Conservation (phyloP, 1,140 invertebrate species). For the Alviniconcha marisindica region DNA sequence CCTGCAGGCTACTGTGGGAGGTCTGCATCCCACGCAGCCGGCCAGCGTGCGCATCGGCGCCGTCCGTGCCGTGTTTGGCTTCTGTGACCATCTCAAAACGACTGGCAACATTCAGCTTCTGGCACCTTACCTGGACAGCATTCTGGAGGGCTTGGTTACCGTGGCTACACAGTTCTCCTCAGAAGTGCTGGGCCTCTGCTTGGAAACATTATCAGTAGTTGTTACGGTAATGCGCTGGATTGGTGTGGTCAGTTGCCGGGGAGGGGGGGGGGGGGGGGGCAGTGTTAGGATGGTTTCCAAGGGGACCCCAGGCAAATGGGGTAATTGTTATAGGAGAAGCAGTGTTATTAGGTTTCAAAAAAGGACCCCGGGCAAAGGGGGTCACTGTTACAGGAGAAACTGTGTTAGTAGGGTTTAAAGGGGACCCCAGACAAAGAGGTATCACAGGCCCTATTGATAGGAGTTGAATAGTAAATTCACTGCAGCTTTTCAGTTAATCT, state of each 20-base stretch:
- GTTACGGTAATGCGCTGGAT: slow-evolving; percentile 77
- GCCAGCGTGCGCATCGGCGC: slow-evolving; percentile 77
- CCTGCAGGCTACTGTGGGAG: slow-evolving; percentile 81
- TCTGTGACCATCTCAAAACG: slow-evolving; percentile 79
- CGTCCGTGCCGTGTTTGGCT: slow-evolving; percentile 77
- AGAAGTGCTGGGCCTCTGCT: slow-evolving; percentile 82
- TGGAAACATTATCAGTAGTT: slow-evolving; percentile 83
- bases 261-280: neutral
- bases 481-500: too few relatives aligned
- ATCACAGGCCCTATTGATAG: too few relatives aligned
- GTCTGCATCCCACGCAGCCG: slow-evolving; percentile 79
- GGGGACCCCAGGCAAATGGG: too few relatives aligned
- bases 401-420: too few relatives aligned
- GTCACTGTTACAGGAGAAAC: too few relatives aligned
- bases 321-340: too few relatives aligned
- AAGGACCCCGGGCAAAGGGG: too few relatives aligned
- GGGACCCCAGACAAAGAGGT: too few relatives aligned
- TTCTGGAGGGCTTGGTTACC: slow-evolving; percentile 78
- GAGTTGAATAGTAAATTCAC: too few relatives aligned
- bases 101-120: slow-evolving; percentile 74
- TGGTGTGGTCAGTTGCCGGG: neutral
- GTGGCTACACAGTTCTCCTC: slow-evolving; percentile 79
- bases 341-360: too few relatives aligned
- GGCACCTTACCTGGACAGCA: slow-evolving; percentile 77
- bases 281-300: too few relatives aligned